Evolutionary conservation across 2,888 invertebrate species (phyloP).

Genomic region (Hirtodrosophila cameraria): DNA sequence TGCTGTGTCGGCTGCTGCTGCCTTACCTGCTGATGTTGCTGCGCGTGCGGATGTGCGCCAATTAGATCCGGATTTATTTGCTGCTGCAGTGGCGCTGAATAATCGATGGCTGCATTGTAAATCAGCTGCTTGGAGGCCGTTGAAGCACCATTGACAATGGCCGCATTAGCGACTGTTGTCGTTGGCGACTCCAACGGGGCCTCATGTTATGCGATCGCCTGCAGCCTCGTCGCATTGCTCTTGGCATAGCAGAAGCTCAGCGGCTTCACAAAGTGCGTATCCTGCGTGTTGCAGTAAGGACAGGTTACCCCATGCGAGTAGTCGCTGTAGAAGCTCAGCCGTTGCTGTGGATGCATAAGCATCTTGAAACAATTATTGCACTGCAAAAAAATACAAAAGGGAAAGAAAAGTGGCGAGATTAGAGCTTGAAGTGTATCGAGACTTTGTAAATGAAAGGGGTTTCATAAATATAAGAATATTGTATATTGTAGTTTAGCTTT

Average conservation of each 20-base stretch:
- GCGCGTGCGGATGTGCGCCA: constrained; percentile 81
- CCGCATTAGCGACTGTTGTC: constrained; percentile 74
- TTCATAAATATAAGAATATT: too few relatives aligned
- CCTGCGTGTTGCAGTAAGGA: constrained; percentile 94
- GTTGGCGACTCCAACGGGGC: constrained; percentile 87
- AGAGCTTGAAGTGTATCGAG: background rate
- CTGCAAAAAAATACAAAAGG: constrained; percentile 84
- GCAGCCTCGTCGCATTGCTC: constrained; percentile 88
- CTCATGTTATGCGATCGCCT: constrained; percentile 95
- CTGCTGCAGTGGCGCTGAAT: constrained; percentile 82
- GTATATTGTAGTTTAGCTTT: too few relatives aligned
- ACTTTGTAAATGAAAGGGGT: too few relatives aligned
- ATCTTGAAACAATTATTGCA: constrained; percentile 97
- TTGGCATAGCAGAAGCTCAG: constrained; percentile 93
- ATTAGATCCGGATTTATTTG: constrained; percentile 81
- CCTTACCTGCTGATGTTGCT: constrained; percentile 75
- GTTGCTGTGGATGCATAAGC: constrained; percentile 93
- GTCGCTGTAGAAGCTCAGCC: constrained; percentile 96
- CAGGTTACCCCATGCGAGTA: constrained; percentile 96
- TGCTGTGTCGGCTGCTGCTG: constrained; percentile 50
- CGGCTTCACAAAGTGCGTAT: constrained; percentile 97
- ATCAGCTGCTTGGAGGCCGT: constrained; percentile 75
- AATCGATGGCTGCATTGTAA: constrained; percentile 81
- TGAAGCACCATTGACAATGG: constrained; percentile 67
- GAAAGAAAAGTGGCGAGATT: background rate